A percentile compares a stretch with the other conserved stretches of the same genome.
Conservation (phyloP, 1,140 invertebrate species). For the Globodera rostochiensis region DNA sequence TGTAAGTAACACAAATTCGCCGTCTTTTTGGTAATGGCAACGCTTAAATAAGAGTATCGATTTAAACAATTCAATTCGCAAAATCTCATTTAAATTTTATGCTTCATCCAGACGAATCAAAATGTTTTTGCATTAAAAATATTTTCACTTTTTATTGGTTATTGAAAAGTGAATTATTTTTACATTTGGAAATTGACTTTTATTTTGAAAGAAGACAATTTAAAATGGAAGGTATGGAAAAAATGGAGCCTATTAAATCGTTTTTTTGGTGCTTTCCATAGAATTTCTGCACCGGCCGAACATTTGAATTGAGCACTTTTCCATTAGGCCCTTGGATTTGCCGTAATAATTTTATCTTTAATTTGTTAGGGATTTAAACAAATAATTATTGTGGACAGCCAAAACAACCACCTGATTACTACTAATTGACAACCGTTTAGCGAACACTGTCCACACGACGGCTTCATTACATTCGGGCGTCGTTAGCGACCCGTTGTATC, state of each 20-base stretch:
- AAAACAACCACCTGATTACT: conserved; percentile 40
- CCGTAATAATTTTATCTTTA: background rate
- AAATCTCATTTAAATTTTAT: no score
- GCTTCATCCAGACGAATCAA: no score
- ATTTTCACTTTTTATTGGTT: no score
- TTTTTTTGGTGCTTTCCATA: background rate
- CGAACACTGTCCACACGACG: conserved; percentile 86
- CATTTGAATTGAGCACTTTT: background rate
- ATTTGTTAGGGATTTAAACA: background rate
- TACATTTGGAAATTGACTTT: background rate
- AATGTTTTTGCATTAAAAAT: no score
- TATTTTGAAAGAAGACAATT: background rate
- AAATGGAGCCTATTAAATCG: background rate
- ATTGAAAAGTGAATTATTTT: no score
- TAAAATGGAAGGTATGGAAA: background rate
- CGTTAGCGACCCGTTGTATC: conserved; percentile 84
- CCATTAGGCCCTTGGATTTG: background rate
- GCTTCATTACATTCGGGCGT: conserved; percentile 86
- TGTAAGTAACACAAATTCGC: no score
- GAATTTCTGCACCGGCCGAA: background rate
- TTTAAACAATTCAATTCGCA: no score
- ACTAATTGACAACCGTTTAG: conserved; percentile 67
- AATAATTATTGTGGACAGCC: background rate
- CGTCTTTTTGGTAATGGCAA: no score
- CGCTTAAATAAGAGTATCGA: no score